Evolutionary conservation across 2,113 vertebrate genomes (phyloP).

Genomic region (Eulacestoma nigropectus): DNA sequence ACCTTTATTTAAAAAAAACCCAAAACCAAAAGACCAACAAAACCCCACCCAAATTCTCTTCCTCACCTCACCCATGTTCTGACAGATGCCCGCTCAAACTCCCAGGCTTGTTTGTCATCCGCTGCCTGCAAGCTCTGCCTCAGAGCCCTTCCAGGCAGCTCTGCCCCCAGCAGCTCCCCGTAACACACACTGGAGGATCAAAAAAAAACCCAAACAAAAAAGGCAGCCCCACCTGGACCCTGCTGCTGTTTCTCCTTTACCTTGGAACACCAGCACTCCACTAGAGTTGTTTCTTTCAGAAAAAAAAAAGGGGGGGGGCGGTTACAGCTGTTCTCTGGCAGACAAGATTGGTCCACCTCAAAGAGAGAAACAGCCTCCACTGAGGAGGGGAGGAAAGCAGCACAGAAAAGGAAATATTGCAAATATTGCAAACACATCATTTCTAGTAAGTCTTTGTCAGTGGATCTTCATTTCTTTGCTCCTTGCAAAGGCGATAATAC

Average conservation of each 20-base stretch:
- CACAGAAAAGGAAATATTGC: neutral
- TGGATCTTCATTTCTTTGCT: neutral
- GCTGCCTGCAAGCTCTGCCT: neutral
- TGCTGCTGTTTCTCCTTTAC: neutral
- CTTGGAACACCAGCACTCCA: neutral
- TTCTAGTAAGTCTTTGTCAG: neutral
- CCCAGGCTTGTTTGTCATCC: neutral
- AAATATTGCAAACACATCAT: neutral
- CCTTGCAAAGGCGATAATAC: neutral
- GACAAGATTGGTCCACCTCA: neutral
- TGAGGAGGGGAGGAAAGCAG: neutral
- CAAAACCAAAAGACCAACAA: neutral
- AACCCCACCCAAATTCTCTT: neutral
- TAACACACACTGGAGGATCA: neutral
- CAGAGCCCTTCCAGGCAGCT: neutral
- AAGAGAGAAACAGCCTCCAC: neutral
- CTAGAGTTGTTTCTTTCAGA: neutral
- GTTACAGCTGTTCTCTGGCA: neutral
- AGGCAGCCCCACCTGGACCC: neutral
- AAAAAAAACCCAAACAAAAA: neutral
- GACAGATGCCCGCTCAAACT: rapidly evolving
- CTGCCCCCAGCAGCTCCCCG: neutral
- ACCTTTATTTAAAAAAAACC: neutral
- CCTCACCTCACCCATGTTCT: rapidly evolving
- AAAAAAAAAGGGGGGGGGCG: neutral